phyloP scores from a whole-genome alignment of 2,888 invertebrate species.

The Serripes groenlandicus region DNA sequence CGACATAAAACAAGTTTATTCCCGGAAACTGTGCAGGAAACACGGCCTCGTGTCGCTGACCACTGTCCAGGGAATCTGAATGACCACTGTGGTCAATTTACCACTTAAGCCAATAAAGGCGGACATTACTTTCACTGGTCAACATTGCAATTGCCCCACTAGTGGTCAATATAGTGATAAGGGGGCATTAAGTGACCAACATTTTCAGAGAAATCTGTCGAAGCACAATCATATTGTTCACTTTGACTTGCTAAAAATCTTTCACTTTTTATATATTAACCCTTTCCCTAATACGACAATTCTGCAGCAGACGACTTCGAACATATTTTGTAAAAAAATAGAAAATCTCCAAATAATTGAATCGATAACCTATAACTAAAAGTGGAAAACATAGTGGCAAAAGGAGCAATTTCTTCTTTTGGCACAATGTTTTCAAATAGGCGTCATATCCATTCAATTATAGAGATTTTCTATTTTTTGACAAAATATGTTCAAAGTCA shows the following conservation, averaged over 20 bases:
- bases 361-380: neutral
- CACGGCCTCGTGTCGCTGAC: slow-evolving; percentile 45
- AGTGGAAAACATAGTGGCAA: neutral
- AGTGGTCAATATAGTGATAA: slow-evolving; percentile 12
- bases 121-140: slow-evolving; percentile 58
- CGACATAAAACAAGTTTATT: slow-evolving; percentile 45
- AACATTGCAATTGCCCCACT: slow-evolving; percentile 16
- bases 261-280: no score
- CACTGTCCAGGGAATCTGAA: slow-evolving; percentile 31
- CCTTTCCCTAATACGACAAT: neutral
- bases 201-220: neutral
- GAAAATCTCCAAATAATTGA: neutral
- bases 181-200: slow-evolving; percentile 6
- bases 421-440: neutral
- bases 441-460: no score
- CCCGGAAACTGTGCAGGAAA: slow-evolving; percentile 56
- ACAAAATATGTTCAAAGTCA: no score
- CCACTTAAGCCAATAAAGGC: slow-evolving; percentile 56
- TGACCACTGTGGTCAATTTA: slow-evolving; percentile 33
- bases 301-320: neutral
- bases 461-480: no score
- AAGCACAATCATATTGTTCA: neutral
- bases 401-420: slow-evolving; percentile 12
- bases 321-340: neutral
- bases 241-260: no score